Base-by-base conservation (phyloP, 2,888 invertebrate species). In the Eledona agricola region DNA sequence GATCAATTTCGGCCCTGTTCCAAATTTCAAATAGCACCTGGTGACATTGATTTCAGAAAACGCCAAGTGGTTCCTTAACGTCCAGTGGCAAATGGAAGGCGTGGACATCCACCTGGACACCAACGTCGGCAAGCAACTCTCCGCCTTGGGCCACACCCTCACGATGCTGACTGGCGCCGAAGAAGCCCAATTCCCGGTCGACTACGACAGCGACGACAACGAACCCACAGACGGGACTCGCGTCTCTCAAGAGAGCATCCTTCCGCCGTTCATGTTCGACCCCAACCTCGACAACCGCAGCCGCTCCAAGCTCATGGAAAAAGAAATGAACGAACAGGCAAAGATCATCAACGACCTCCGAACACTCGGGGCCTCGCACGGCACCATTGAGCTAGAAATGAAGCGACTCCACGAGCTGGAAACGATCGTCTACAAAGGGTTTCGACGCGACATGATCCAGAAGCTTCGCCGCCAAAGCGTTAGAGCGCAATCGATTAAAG, bases 61-160 rank as follows among this genome's bases (percentile, higher is more conserved):
- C 76, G 97, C 98, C 1, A 97, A 98, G 73, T 99, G 98, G 98
- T 86, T 97, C 69, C 80, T 99, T 50, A 97, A 97, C 77, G 96
- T 99, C 1, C 90, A 94, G 59, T 98, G 98, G 96, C 92, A 97
- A 78, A 99, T 99, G 99, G 94, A 97, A 75, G 99, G 99, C 35
- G 95, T 97, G 4, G 96, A 96, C 71, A 95, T 97, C 59, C 95
- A 97, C 74, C 78, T 97, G 46, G 96, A 97, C 76, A 93, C 95
- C 0, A 94, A 91, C 73, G 94, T 99, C 26, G 98, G 98, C 40
- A 96, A 97, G 74, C 93, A 96, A 70, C 79, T 98, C 13, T 95
- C 96, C 0, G 90, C 96, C 0, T 80, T 98, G 20, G 96, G 96
- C 0, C 93, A 96, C 74, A 98, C 98, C 0, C 82, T 98, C 45